A percentile compares a stretch with the other conserved stretches of the same genome.
These are phyloP conservation scores for Cryptus armator DNA, from an alignment of 2,888 invertebrate species.

Conservation along the genomic window DNA sequence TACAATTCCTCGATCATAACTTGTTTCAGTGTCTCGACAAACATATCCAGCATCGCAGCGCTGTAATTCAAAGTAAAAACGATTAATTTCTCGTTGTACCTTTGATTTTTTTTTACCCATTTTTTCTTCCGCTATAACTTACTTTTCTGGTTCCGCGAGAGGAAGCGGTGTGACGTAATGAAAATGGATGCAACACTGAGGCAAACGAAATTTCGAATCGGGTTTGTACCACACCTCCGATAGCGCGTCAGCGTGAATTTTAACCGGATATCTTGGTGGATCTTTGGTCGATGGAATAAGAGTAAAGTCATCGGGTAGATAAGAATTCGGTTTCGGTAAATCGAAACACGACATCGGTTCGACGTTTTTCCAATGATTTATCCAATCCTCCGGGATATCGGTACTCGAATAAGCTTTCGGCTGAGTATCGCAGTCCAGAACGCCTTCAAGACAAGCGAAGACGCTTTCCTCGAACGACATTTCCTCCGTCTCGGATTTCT, in stretches of 20 bases:
- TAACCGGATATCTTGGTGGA: slow-evolving; percentile 86
- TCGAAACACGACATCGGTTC: slow-evolving; percentile 87
- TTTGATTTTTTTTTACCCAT: neutral
- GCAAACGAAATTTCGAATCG: slow-evolving; percentile 93
- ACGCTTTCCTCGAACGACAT: neutral
- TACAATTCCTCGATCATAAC: slow-evolving; percentile 90
- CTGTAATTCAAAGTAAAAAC: slow-evolving; percentile 82
- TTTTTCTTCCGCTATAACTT: slow-evolving; percentile 77
- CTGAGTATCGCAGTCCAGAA: slow-evolving; percentile 92
- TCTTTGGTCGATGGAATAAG: slow-evolving; percentile 84
- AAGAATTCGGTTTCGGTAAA: slow-evolving; percentile 90
- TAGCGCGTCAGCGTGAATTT: slow-evolving; percentile 86
- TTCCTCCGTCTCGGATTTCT: neutral
- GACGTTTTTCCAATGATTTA: slow-evolving; percentile 88
- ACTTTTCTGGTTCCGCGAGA: slow-evolving; percentile 89
- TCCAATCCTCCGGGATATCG: slow-evolving; percentile 89
- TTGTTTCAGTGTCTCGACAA: slow-evolving; percentile 86
- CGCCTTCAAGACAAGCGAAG: slow-evolving; percentile 71
- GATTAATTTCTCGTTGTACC: neutral
- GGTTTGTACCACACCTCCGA: slow-evolving; percentile 93
- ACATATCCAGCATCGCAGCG: slow-evolving; percentile 87
- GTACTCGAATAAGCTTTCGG: slow-evolving; percentile 90
- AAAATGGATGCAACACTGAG: slow-evolving; percentile 91
- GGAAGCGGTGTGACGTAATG: slow-evolving; percentile 90
- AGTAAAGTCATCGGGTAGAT: slow-evolving; percentile 90